Evolutionary conservation across 2,888 invertebrate genomes (phyloP).

Genomic region (Glaucopsyche alexis): DNA sequence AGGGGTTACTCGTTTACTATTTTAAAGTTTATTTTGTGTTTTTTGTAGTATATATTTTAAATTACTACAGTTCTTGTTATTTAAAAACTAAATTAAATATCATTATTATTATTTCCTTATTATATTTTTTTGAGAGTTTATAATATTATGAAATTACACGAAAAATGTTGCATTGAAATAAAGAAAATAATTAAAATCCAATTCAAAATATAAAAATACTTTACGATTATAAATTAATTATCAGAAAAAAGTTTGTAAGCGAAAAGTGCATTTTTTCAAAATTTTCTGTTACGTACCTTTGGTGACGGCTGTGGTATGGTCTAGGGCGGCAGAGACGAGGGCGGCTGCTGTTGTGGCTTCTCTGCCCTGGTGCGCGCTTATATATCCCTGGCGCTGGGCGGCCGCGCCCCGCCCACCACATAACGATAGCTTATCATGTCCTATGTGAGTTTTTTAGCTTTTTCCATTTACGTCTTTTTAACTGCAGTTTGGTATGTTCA

Average conservation of each 20-base stretch:
- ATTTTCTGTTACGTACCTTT: conserved; percentile 38
- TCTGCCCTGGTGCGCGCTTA: conserved; percentile 51
- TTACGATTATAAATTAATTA: no score
- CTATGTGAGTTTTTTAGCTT: conserved; percentile 7
- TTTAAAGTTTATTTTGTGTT: no score
- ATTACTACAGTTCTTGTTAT: no score
- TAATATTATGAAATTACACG: no score
- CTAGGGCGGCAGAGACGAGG: conserved; percentile 50
- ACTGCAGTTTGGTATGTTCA: neutral
- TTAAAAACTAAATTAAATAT: no score
- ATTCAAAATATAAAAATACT: no score
- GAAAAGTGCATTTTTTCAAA: neutral
- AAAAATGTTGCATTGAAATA: no score
- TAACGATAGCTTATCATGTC: conserved; percentile 35
- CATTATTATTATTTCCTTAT: no score
- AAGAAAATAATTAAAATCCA: no score
- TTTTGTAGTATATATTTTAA: no score
- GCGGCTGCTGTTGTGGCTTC: conserved; percentile 56
- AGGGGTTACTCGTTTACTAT: no score
- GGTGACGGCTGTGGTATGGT: conserved; percentile 37
- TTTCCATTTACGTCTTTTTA: conserved; percentile 4
- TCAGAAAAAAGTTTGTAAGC: neutral
- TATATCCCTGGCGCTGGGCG: conserved; percentile 55
- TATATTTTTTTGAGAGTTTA: no score
- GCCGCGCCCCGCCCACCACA: conserved; percentile 47